Percentiles rank a stretch among this genome's conserved stretches.
Conservation (phyloP, 2,113 vertebrate species). For the Phylloscopus whistleri region DNA sequence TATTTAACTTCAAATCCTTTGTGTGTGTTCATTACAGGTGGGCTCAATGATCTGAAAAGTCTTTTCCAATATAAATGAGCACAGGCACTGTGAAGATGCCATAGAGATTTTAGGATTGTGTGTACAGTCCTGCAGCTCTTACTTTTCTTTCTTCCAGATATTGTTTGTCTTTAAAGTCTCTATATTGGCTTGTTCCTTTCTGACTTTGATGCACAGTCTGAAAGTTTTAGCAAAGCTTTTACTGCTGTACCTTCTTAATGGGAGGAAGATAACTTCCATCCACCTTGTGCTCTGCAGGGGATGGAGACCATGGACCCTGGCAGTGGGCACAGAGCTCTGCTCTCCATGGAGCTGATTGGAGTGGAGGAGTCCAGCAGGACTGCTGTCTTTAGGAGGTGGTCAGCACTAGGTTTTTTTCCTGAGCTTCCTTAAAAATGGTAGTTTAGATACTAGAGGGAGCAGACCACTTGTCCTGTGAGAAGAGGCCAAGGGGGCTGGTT, state of each 20-base stretch:
- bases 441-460: neutral
- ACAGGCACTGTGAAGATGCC: neutral
- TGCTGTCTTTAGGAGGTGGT: neutral
- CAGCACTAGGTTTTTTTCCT: neutral
- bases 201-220: neutral
- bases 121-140: neutral
- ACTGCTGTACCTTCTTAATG: neutral
- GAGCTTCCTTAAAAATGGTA: neutral
- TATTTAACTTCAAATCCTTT: neutral
- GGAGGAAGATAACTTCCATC: neutral
- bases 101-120: neutral
- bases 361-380: neutral
- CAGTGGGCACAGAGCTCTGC: neutral
- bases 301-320: neutral
- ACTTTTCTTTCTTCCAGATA: neutral
- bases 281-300: neutral
- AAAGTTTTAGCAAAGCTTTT: neutral
- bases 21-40: neutral
- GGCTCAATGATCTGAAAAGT: neutral
- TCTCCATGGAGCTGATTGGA: neutral
- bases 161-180: neutral
- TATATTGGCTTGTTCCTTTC: rapidly evolving
- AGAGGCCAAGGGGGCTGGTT: neutral
- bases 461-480: neutral
- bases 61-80: neutral